phyloP scores from a whole-genome alignment of 2,113 vertebrate species.

The Carassius gibelio region DNA sequence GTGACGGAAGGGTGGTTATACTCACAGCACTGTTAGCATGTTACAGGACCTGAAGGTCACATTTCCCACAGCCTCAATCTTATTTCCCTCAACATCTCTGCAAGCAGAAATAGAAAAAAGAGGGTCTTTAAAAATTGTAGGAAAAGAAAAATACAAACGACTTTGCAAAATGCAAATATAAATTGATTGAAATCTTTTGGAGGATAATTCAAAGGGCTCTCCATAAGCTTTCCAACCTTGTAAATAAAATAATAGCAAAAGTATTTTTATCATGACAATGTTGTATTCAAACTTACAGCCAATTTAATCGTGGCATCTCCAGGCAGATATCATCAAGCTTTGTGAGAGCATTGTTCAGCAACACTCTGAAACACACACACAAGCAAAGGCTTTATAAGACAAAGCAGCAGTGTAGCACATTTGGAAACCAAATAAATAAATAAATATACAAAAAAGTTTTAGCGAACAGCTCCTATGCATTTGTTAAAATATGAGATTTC shows the following conservation, averaged over 20 bases:
- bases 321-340: constrained; percentile 83
- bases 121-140: not conserved
- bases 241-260: not conserved
- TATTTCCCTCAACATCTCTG: constrained; percentile 93
- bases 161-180: no score
- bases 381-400: not conserved
- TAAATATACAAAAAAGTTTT: not conserved
- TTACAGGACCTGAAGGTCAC: constrained; percentile 86
- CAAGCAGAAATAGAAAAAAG: constrained; percentile 34
- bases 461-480: not conserved
- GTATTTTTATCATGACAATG: not conserved
- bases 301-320: constrained; percentile 88
- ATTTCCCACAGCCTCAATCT: constrained; percentile 87
- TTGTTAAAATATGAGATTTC: constrained; percentile 12
- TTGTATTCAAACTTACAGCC: constrained; percentile 85
- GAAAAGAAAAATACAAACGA: not conserved
- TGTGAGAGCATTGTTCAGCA: constrained; percentile 89
- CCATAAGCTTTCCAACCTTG: not conserved
- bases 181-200: no score
- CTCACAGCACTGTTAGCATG: constrained; percentile 93
- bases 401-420: not conserved
- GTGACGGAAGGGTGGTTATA: constrained; percentile 46
- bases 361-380: constrained; percentile 72
- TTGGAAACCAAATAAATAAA: not conserved
- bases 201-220: not conserved